Base-by-base conservation (phyloP, 2,797 vertebrate genomes). In the Ptychobarbus kaznakovi region DNA sequence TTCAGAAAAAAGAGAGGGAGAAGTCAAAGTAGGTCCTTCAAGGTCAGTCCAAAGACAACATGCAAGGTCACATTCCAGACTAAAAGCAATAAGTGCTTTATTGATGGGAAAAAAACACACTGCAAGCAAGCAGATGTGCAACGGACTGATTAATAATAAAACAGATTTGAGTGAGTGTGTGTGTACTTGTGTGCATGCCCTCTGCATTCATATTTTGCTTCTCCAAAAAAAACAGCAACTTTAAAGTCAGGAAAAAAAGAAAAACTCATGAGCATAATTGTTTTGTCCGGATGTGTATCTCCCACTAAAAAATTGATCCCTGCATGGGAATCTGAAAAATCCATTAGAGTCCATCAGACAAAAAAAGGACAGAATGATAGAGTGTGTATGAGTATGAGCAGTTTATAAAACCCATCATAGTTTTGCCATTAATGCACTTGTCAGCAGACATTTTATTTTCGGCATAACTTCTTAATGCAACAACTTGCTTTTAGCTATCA, bases 61-160 rank as follows among this genome's bases (percentile, higher is more conserved):
- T 91, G 90, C 95, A 96, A 97, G 96, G 97, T 97, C 96, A 95
- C 93, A 94, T 95, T 94, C 93, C 92, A 92, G 93, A 95, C 95
- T 96, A 95, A 96, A 96, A 97, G 96, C 95, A 96, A 96, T 96
- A 97, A 96, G 96, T 96, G 95, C 95, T 97, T 96, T 97, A 97
- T 97, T 97, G 97, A 97, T 95, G 96, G 93, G 65, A 92, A 87
- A 92, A 87, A 86, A 89, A 89, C 77, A 87, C 82, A 91, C 87
- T 92, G 89, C 93, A 93, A 93, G 90, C 92, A 92, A 86, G 92
- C 92, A 94, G 93, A 94, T 93, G 92, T 94, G 92, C 93, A 92
- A 92, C 89, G 89, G 91, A 93, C 91, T 94, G 92, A 94, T 95
- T 94, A 95, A 94, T 95, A 95, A 95, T 95, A 94, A 92, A 95